Evolutionary conservation across 2,113 vertebrate genomes (phyloP), one percentile per base, ranked within the genome.

Genomic region (Saccopteryx leptura): DNA sequence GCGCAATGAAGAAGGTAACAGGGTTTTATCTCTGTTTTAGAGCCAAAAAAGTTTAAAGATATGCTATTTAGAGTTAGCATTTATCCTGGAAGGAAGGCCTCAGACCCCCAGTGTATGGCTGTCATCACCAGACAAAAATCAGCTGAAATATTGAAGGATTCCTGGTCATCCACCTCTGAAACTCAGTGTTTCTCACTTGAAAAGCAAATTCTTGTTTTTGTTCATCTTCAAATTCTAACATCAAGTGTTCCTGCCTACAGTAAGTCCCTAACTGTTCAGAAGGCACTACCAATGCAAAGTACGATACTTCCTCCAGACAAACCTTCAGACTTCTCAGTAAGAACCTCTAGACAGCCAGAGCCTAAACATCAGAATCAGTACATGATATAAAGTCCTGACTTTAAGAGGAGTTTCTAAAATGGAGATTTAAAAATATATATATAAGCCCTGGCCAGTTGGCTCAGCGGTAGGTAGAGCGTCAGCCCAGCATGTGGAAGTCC

Each of bases 371-470:
- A 87, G 9, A 85, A 7, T 52, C 19, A 63, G 48, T 58, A 17
- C 2, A 33, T 76, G 54, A 71, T 26, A 76, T 14, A 15, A 78
- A 83, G 4, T 69, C 65, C 50, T 81, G 65, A 87, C 10, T 80
- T 63, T 31, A 88, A 86, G 17, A 56, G 31, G 65, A 68, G 24
- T 79, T 68, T 92, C 82, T 8, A 78, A 95, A 90, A 24, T 52
- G 31, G 12, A 94, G 21, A 72, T 61, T 86, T 78, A 90, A 95
- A 65, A 12, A 90, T 39, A 39, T 39, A 39, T 39, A 39, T 39
- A 39, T 39, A 39, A 3, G 39, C 39, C 39, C 39, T 39, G 39
- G 39, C 39, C 39, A 39, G 39, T 39, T 39, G 39, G 39, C 39
- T 39, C 39, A 39, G 39, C 39, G 39, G 39, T 39, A 39, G 39